phyloP scores from a whole-genome alignment of 2,888 invertebrate genomes.

The Lampropteryx suffumata region DNA sequence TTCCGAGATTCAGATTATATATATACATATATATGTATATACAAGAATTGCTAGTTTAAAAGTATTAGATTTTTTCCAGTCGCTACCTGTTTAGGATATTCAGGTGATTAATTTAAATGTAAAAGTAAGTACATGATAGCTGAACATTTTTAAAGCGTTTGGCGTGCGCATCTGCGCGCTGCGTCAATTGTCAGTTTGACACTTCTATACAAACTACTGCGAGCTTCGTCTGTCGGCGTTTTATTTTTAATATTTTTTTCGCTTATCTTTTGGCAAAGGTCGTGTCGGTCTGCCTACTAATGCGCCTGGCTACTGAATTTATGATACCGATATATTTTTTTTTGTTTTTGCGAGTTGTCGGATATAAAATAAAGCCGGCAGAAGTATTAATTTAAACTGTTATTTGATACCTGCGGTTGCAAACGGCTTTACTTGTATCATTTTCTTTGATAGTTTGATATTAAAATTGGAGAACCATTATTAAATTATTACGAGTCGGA shows the following conservation, averaged over 20 bases:
- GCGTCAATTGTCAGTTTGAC: conserved; percentile 69
- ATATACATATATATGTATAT: too few species aligned
- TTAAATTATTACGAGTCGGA: too few species aligned
- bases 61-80: too few species aligned
- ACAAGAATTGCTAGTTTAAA: too few species aligned
- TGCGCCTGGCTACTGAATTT: conserved; percentile 34
- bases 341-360: conserved; percentile 8
- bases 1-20: too few species aligned
- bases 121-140: conserved; percentile 11
- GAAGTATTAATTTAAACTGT: conserved; percentile 17
- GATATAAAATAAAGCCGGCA: conserved; percentile 21
- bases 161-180: conserved; percentile 61
- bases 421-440: too few species aligned
- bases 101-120: too few species aligned
- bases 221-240: conserved; percentile 43
- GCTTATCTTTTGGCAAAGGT: conserved; percentile 31
- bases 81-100: too few species aligned
- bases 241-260: conserved; percentile 26
- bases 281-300: conserved; percentile 27
- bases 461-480: too few species aligned
- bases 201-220: conserved; percentile 66
- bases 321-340: conserved; percentile 30
- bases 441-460: too few species aligned
- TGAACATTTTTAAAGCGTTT: conserved; percentile 48
- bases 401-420: background rate